These are phyloP conservation scores for Semotilus atromaculatus DNA, from an alignment of 2,797 vertebrate species.

Conservation along the genomic window DNA sequence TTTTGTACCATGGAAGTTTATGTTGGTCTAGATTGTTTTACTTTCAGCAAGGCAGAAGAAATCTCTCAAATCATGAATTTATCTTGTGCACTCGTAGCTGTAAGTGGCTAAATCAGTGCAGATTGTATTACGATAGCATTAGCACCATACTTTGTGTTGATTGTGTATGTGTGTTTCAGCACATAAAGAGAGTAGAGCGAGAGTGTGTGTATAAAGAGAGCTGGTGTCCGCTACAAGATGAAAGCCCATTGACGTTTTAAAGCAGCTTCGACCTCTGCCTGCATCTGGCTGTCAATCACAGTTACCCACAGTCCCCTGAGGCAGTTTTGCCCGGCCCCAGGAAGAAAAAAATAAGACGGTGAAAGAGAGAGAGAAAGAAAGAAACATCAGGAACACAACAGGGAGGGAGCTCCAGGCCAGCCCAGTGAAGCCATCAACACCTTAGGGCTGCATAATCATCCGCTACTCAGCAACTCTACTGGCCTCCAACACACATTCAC, in stretches of 20 bases:
- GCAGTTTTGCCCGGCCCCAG: conserved; percentile 70
- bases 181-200: conserved; percentile 6
- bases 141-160: neutral
- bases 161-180: conserved; percentile 13
- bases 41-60: neutral
- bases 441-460: conserved; percentile 81
- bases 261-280: conserved; percentile 80
- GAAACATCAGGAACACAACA: conserved; percentile 54
- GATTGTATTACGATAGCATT: neutral
- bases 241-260: conserved; percentile 68
- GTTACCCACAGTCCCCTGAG: conserved; percentile 74
- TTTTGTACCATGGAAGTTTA: neutral
- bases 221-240: conserved; percentile 46
- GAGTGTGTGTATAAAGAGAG: conserved; percentile 38
- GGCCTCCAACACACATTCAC: conserved; percentile 49
- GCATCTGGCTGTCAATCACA: conserved; percentile 81
- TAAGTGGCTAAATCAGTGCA: conserved; percentile 12
- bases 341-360: conserved; percentile 37
- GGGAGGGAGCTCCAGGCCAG: conserved; percentile 61
- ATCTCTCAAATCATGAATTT: neutral
- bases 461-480: conserved; percentile 51
- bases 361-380: conserved; percentile 43
- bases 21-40: conserved; percentile 2
- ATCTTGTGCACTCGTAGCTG: neutral
- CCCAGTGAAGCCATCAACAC: conserved; percentile 72